Conservation (phyloP, 1,140 invertebrate genomes). For the Brachionus koreanus region DNA sequence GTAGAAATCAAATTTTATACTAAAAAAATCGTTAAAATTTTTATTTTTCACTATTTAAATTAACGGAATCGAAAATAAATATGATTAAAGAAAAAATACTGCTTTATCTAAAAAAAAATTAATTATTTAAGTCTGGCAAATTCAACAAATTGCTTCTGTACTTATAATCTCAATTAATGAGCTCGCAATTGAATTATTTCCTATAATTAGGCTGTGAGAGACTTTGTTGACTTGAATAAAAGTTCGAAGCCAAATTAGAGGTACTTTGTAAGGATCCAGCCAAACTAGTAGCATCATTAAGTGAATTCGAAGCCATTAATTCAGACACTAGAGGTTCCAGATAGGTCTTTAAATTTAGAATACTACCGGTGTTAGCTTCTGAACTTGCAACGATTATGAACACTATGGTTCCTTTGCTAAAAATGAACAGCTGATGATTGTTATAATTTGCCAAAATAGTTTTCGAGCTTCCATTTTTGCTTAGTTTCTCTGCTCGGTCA, state of each 20-base stretch:
- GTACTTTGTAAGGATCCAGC: conserved; percentile 19
- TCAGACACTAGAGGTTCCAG: conserved; percentile 26
- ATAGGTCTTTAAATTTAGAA: conserved; percentile 35
- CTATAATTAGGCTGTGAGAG: not conserved
- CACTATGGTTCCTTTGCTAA: conserved; percentile 41
- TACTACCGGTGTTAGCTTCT: conserved; percentile 38
- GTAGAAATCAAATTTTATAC: not conserved
- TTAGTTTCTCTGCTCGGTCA: conserved; percentile 32
- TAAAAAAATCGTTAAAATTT: not conserved
- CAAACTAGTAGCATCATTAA: conserved; percentile 9
- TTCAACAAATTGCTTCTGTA: not conserved
- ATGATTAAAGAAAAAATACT: not conserved
- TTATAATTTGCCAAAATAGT: conserved; percentile 41
- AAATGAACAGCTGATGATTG: conserved; percentile 41
- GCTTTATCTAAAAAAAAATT: not conserved
- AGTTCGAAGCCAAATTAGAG: not conserved
- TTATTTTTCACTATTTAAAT: not conserved
- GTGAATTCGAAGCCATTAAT: not conserved
- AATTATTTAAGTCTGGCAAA: not conserved
- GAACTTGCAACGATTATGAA: conserved; percentile 27
- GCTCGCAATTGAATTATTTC: not conserved
- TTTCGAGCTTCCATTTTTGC: conserved; percentile 29
- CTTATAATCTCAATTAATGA: not conserved
- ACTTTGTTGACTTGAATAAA: conserved; percentile 2
- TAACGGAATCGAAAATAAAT: not conserved